Evolutionary conservation across 2,113 vertebrate genomes (phyloP).

Genomic region (Hepsetus odoe): DNA sequence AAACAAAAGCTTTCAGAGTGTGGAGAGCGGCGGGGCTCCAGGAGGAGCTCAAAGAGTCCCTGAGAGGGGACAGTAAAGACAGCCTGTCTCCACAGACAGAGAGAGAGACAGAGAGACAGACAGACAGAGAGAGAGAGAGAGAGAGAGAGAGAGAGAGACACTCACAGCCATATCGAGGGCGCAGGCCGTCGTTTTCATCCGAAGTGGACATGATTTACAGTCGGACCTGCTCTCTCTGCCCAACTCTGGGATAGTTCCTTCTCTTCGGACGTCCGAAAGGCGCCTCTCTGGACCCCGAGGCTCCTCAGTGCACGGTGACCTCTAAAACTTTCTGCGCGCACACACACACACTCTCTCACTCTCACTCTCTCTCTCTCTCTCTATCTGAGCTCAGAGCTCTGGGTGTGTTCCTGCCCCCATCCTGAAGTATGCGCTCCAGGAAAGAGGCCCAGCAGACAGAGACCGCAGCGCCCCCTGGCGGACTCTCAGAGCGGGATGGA

Average conservation of each 20-base stretch:
- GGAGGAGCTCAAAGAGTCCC: not conserved
- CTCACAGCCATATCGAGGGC: constrained; percentile 81
- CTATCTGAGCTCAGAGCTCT: constrained; percentile 74
- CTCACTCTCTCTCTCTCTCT: constrained; percentile 42
- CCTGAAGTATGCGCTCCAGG: constrained; percentile 73
- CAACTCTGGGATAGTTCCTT: constrained; percentile 8
- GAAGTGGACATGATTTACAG: constrained; percentile 74
- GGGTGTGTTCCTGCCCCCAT: constrained; percentile 76
- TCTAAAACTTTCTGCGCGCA: constrained; percentile 55
- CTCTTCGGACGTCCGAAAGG: constrained; percentile 42
- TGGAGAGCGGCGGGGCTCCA: not conserved
- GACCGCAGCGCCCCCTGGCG: constrained; percentile 66
- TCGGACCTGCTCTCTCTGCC: constrained; percentile 43
- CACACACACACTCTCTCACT: no score
- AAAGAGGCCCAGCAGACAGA: constrained; percentile 57
- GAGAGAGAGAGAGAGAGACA: constrained; percentile 1
- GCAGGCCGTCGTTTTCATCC: constrained; percentile 75
- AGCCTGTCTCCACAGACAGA: not conserved
- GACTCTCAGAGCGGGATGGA: not conserved
- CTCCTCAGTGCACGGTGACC: constrained; percentile 45
- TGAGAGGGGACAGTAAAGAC: not conserved
- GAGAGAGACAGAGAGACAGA: no score
- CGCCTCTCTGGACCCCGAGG: constrained; percentile 63
- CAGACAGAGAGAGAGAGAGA: no score
- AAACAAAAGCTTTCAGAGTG: not conserved